Percentiles rank a stretch among this genome's conserved stretches.
Conservation (phyloP, 2,888 invertebrate genomes). For the Callimorpha dominula region DNA sequence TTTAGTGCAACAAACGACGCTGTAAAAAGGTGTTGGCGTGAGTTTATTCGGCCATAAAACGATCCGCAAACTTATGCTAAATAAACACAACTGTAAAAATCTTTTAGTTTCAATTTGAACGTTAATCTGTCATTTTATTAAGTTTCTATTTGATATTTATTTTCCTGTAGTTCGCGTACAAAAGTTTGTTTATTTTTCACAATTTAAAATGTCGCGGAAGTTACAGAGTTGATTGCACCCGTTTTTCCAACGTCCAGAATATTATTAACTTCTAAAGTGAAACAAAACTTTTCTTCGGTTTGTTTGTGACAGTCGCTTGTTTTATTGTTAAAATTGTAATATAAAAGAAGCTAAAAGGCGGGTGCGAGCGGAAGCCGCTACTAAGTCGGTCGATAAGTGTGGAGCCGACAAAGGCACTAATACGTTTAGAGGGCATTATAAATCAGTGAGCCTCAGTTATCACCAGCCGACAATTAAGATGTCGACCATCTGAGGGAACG, state of each 20-base stretch:
- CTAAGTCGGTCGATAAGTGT: constrained; percentile 70
- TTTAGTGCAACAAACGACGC: constrained; percentile 64
- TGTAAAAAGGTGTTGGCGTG: constrained; percentile 57
- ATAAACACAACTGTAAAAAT: constrained; percentile 49
- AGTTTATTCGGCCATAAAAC: constrained; percentile 55
- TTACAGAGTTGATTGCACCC: constrained; percentile 14
- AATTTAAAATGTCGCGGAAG: constrained; percentile 30
- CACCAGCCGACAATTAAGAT: constrained; percentile 80
- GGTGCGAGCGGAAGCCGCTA: constrained; percentile 74
- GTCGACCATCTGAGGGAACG: constrained; percentile 59
- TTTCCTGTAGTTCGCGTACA: constrained; percentile 20
- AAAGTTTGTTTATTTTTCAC: constrained; percentile 29
- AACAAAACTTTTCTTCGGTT: constrained; percentile 32
- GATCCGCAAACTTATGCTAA: constrained; percentile 52
- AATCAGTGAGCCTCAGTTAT: constrained; percentile 79
- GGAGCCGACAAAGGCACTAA: constrained; percentile 82
- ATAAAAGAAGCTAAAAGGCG: constrained; percentile 56
- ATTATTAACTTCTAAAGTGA: constrained; percentile 25
- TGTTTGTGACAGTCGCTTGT: constrained; percentile 52
- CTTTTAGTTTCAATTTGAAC: constrained; percentile 49
- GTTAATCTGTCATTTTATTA: constrained; percentile 34
- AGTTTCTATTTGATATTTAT: constrained; percentile 41
- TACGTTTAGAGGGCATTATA: constrained; percentile 78
- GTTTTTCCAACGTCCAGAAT: constrained; percentile 23
- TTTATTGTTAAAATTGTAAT: constrained; percentile 55